Evolutionary conservation across 2,797 vertebrate genomes (phyloP).

Genomic region (Simalia tracyae): DNA sequence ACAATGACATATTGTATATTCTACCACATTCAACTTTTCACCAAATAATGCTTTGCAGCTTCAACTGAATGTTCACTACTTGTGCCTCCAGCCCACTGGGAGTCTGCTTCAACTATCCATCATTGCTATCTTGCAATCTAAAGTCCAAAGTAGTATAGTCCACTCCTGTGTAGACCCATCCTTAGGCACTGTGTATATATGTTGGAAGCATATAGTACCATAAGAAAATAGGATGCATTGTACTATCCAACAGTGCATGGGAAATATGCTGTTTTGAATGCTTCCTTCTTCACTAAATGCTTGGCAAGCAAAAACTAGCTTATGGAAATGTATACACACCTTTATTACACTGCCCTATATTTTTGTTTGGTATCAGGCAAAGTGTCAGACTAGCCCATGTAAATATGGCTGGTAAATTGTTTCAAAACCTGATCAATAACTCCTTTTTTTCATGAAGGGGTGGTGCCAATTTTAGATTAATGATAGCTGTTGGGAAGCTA

Average conservation of each 20-base stretch:
- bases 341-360: not conserved
- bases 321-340: not conserved
- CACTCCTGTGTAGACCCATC: not conserved
- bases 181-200: not conserved
- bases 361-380: not conserved
- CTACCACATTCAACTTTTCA: not conserved
- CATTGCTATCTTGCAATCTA: not conserved
- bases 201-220: not conserved
- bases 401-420: not conserved
- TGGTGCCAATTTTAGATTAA: not conserved
- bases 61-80: not conserved
- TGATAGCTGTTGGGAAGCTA: not conserved
- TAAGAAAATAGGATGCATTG: not conserved
- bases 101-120: not conserved
- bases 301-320: not conserved
- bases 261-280: not conserved
- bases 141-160: not conserved
- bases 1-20: no score
- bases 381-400: not conserved
- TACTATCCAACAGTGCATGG: not conserved
- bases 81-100: not conserved
- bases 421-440: not conserved
- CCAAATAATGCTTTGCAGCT: not conserved
- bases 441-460: not conserved
- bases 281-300: not conserved